A percentile compares a stretch with the other conserved stretches of the same genome.
Evolutionary conservation across 2,797 vertebrate genomes (phyloP).

Genomic region (Pogonophryne albipinna): DNA sequence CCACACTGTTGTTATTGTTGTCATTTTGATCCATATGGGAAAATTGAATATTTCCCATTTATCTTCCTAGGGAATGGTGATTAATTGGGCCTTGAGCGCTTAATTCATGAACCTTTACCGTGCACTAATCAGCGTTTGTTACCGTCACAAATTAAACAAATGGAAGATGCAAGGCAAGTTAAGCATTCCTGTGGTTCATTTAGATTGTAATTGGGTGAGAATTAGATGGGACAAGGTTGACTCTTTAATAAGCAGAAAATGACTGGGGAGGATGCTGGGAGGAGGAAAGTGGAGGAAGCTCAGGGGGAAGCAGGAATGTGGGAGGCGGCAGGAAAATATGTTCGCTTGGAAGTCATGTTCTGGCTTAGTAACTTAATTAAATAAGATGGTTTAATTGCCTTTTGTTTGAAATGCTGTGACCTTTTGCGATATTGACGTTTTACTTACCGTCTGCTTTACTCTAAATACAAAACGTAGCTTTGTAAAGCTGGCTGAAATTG

Average conservation of each 20-base stretch:
- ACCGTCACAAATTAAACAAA: conserved; percentile 81
- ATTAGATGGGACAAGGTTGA: conserved; percentile 78
- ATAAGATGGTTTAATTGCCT: background rate
- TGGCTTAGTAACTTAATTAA: conserved; percentile 19
- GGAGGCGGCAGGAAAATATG: conserved; percentile 1
- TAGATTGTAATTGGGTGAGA: conserved; percentile 81
- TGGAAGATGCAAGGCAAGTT: conserved; percentile 75
- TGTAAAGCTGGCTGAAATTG: background rate
- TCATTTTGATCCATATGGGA: conserved; percentile 47
- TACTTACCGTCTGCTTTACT: background rate
- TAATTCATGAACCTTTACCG: conserved; percentile 77
- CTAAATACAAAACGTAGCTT: background rate
- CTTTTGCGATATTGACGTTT: background rate
- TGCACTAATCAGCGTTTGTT: conserved; percentile 78
- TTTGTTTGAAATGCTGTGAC: conserved; percentile 6
- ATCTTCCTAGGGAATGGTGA: conserved; percentile 61
- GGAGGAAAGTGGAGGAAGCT: conserved; percentile 12
- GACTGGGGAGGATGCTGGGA: conserved; percentile 56
- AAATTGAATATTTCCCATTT: conserved; percentile 70
- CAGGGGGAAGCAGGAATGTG: background rate
- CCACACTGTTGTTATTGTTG: conserved; percentile 36
- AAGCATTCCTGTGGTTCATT: conserved; percentile 79
- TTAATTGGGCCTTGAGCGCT: conserved; percentile 73
- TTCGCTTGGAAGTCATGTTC: conserved; percentile 17
- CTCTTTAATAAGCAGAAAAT: conserved; percentile 73